Evolutionary conservation across 2,888 invertebrate species (phyloP), one percentile per base, ranked within the genome.

Genomic region (Hybos culiciformis): DNA sequence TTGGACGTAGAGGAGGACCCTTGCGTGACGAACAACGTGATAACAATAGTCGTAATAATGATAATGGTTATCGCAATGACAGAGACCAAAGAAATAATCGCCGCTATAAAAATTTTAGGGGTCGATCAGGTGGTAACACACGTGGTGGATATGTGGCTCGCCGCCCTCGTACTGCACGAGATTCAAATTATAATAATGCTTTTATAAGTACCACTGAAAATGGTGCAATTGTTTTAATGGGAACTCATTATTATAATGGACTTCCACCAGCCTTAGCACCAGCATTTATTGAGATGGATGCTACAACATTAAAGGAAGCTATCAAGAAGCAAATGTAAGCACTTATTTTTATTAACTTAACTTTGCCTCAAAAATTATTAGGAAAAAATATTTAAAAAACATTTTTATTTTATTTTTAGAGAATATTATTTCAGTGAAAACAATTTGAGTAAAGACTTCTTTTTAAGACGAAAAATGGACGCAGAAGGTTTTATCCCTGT

Each of bases 361-460:
- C 14, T n/a, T 19, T 36, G 5, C 1, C 14, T 14, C 8, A 14
- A 21, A 14, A 20, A 14, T 20, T 7, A 20, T 21, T 21, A 4
- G 7, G n/a, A 17, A 32, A 32, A 17, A 17, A 9, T 8, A 8
- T 9, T 8, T 24, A 8, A 17, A 18, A 37, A 37, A 17, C 14
- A 37, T 17, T 14, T 17, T 9, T 17, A 17, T 37, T 17, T 40
- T 37, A 32, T 46, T 70, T 75, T 31, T 73, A 97, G 96, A 62
- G 97, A 98, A 70, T 98, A 98, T 70, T 98, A 98, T 77, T 97
- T 98, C 72, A 93, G 93, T 56, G 83, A 85, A 51, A 94, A 94
- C 59, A 98, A 98, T 70, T 72, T 98, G 44, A 79, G 85, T 54
- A 80, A 88, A 55, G 98, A 98, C 63, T 91, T 96, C 72, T 98